A percentile compares a stretch with the other conserved stretches of the same genome.
Conservation (phyloP, 2,797 vertebrate genomes). For the Chloroceryle amazona region DNA sequence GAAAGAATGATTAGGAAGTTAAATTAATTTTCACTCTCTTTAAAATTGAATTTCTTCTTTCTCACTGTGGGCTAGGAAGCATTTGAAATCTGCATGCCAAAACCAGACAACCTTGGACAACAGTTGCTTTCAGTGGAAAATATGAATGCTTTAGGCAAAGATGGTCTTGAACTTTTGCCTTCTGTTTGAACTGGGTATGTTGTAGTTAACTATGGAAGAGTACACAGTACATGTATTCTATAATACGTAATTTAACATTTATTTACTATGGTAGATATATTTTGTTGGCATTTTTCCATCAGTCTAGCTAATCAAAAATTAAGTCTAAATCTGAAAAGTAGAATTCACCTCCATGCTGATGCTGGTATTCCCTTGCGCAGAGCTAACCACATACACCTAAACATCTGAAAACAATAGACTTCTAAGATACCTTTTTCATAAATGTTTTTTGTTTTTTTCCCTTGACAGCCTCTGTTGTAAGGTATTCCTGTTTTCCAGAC, state of each 20-base stretch:
- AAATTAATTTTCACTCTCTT: background rate
- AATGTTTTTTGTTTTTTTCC: background rate
- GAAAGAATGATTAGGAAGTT: background rate
- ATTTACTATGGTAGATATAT: background rate
- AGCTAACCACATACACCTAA: background rate
- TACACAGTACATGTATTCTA: background rate
- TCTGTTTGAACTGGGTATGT: background rate
- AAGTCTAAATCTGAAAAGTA: background rate
- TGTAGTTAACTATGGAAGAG: background rate
- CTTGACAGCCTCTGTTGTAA: background rate
- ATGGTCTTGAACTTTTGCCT: constrained; percentile 35
- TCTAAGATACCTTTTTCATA: background rate
- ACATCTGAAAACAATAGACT: background rate
- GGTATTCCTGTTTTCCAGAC: background rate
- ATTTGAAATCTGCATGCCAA: background rate
- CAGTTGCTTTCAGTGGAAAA: background rate
- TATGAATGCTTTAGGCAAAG: background rate
- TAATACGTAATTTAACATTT: background rate
- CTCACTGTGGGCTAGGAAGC: background rate
- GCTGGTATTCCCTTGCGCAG: background rate
- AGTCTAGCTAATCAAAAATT: background rate
- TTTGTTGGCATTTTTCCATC: background rate
- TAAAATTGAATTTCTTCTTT: background rate
- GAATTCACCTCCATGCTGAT: background rate
- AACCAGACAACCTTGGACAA: background rate